Base-by-base conservation (phyloP, 2,113 vertebrate genomes). In the Delphinus delphis region DNA sequence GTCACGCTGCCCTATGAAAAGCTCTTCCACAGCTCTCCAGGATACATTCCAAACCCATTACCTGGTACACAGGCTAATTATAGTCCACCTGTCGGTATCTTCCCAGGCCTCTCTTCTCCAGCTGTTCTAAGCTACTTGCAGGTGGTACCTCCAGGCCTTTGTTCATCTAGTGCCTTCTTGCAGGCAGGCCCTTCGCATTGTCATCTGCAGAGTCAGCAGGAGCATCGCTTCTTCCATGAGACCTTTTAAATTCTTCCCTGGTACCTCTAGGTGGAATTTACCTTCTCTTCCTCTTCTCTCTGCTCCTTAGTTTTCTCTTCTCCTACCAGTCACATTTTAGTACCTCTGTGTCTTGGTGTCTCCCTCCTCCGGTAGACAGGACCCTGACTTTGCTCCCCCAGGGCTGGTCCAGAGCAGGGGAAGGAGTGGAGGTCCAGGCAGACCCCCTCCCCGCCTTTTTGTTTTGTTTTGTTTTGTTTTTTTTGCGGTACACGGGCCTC, bases 51-150 rank as follows among this genome's bases (percentile, higher is more conserved):
- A 63, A 20, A 25, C 15, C 41, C 50, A 6, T 41, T 4, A 33
- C 26, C 68, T 28, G 26, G 68, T 25, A 14, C 23, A 8, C 4
- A 18, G 68, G 58, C 58, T 23, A 5, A 5, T 18, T 21, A 1
- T 5, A 14, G 67, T 10, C 38, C 33, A 0, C 10, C 33, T 12
- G 0, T 8, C 20, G 6, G 5, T 14, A 6, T 67, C 36, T 44
- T 65, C 62, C 55, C 65, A 15, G 47, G 14, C 25, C 41, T 67
- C 62, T 62, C 60, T 82, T 55, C n/a, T 65, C 28, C 65, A 36
- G 60, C 36, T 47, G 28, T 36, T 50, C 47, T 7, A 5, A 33
- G 33, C 25, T 47, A 0, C 55, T 58, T 26, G 44, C 6, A 17
- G 88, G 25, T 1, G 26, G 21, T 3, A 0, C 23, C 17, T n/a